Evolutionary conservation across 2,888 invertebrate species (phyloP), one percentile per base, ranked within the genome.

Genomic region (Dysmachus trigonus): DNA sequence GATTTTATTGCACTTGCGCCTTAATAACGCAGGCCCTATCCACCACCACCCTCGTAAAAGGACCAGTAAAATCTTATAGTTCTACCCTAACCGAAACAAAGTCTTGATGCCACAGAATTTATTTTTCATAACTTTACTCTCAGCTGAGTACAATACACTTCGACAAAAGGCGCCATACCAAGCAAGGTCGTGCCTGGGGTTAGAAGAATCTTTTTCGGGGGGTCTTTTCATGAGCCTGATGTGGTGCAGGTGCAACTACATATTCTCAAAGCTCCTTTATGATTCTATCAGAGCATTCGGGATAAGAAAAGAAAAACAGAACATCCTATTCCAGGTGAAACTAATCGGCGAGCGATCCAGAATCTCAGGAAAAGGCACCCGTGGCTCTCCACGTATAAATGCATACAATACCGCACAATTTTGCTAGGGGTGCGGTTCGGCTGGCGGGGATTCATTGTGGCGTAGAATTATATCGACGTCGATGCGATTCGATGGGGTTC

Each of bases 41-140:
- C 13, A 15, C 73, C 3, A 15, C 73, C 15, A 18, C 4, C 15
- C 8, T 15, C 33, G 33, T 13, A 31, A 35, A 31, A 27, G 73
- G 31, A 41, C 15, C 27, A 18, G 8, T 8, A 31, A 53, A 41
- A 13, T 41, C 72, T 27, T 35, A 27, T 5, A 41, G 71, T 38
- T 72, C 22, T 72, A 41, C 22, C 72, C 18, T 62, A 35, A 18
- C 51, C 38, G 15, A 83, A 71, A 72, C 83, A 30, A 72, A 62
- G 72, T 72, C 83, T 72, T 72, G 72, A 83, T 72, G 33, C 71
- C 41, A 41, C 41, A 8, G 18, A 83, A 83, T 83, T 83, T 83
- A 83, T 83, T 72, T 83, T 83, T 83, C 83, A 83, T 83, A 83
- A 83, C 72, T 83, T 72, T 83, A 27, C 72, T 83, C 83, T 72